Evolutionary conservation across 2,797 vertebrate species (phyloP), one percentile per base, ranked within the genome.

Genomic region (Siniperca undulata): DNA sequence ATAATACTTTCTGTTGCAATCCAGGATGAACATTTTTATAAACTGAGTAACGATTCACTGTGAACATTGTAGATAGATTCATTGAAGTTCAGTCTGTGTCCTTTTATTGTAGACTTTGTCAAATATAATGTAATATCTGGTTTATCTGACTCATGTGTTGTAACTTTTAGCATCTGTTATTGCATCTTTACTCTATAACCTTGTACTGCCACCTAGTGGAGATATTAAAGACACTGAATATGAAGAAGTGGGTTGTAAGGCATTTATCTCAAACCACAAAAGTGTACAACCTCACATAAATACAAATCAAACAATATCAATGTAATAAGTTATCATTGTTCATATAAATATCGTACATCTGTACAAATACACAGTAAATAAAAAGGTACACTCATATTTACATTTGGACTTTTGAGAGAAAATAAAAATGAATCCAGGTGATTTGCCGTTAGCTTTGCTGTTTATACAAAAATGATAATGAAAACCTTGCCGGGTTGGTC

Each of bases 191-290:
- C 7, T 60, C 22, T 0, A 0, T 55, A 4, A 46, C 34, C 24
- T 40, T 71, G 19, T 80, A 66, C 83, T 87, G 88, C 90, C 92
- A 86, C 81, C 93, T 93, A 85, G 89, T 88, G 93, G 89, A 77
- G 1, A 52, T 12, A 79, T 50, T 17, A 42, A 80, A 70, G 5
- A 83, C 67, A 68, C 50, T 52, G 19, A 62, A 17, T 1, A 40
- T 27, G 10, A 69, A 27, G 7, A 78, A 11, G 0, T 42, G 48
- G 14, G 27, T 46, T 2, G n/a, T 2, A 27, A 38, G 7, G 24
- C 48, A 83, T 88, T 89, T 84, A 77, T 87, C 70, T 87, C 46
- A 83, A 88, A 76, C 36, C 71, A 88, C 68, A 71, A 50, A 85
- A 72, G 34, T 64, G 7, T 22, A 79, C 74, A 86, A 80, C 64